Base-by-base conservation (phyloP, 2,888 invertebrate species). In the Neoascia interrupta region DNA sequence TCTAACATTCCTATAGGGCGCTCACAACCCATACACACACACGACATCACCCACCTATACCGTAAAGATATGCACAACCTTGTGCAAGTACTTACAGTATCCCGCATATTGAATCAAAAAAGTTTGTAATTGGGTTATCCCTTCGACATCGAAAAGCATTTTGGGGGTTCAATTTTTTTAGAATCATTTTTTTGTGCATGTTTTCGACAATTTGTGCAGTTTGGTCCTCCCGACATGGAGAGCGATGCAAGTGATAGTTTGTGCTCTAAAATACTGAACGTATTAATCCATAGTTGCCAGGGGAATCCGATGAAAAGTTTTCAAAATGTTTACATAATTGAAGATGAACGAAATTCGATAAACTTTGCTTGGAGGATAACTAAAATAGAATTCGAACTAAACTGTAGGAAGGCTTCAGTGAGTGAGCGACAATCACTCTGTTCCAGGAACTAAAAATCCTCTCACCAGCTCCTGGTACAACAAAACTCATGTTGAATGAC, bases 101-200 rank as follows among this genome's bases (percentile, higher is more conserved):
- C 66, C 60, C 73, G 60, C 79, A 79, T 73, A 79, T 73, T 79
- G 79, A 79, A 79, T 79, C 79, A 73, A 73, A 79, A n/a, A 80
- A 80, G 68, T 80, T 80, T 69, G 74, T 74, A 80, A 80, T 80
- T 80, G 74, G 80, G 80, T 80, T 80, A 80, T 80, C 74, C 80
- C 64, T 80, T 74, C 74, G 80, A 80, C 74, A 80, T 80, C 73
- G 80, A 74, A 80, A 80, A 80, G 68, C 80, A 56, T 69, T 80
- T 80, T 73, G 66, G 61, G 58, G 18, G 19, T 56, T 64, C 36
- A 39, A 47, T 60, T 49, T 28, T 61, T 21, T 43, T 39, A 10
- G n/a, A n/a, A n/a, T n/a, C n/a, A n/a, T 47, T 1, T 11, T 18
- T 21, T 45, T 37, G 15, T n/a, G 21, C 26, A n/a, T 41, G 28